These are phyloP conservation scores for Trissolcus basalis DNA, from an alignment of 1,140 invertebrate genomes.

Conservation along the genomic window DNA sequence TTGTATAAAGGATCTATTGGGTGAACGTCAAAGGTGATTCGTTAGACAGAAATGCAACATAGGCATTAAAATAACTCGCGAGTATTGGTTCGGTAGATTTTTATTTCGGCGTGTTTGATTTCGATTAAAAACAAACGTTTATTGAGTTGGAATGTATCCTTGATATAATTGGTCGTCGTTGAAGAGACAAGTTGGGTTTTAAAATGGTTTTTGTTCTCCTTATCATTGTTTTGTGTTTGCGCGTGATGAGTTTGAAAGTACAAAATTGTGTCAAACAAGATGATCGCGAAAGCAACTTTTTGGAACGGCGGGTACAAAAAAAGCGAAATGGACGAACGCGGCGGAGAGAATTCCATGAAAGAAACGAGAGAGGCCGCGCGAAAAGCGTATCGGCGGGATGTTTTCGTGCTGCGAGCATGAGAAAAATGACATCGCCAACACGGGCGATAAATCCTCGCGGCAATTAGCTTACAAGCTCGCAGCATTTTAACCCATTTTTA, in stretches of 20 bases:
- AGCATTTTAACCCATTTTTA: slow-evolving; percentile 60
- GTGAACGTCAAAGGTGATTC: no score
- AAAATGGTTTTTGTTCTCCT: no score
- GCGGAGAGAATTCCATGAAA: slow-evolving; percentile 3
- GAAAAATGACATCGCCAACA: slow-evolving; percentile 53
- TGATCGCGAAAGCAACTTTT: neutral
- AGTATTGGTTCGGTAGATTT: no score
- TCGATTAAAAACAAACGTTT: no score
- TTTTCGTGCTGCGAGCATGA: slow-evolving; percentile 30
- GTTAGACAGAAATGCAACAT: no score
- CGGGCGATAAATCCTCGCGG: slow-evolving; percentile 42
- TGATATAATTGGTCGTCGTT: no score
- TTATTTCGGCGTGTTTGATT: no score
- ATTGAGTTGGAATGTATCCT: no score
- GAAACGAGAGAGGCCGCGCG: slow-evolving; percentile 7
- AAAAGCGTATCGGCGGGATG: slow-evolving; percentile 36
- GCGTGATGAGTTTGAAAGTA: neutral
- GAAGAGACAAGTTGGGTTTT: no score
- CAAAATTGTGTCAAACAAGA: neutral
- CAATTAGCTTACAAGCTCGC: slow-evolving; percentile 59
- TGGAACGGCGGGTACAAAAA: neutral
- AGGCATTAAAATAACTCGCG: no score
- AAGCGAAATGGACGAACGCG: neutral
- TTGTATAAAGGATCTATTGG: no score
- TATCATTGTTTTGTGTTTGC: no score